A percentile compares a stretch with the other conserved stretches of the same genome.
Evolutionary conservation across 1,140 invertebrate species (phyloP).

Genomic region (Lepidurus couesii): DNA sequence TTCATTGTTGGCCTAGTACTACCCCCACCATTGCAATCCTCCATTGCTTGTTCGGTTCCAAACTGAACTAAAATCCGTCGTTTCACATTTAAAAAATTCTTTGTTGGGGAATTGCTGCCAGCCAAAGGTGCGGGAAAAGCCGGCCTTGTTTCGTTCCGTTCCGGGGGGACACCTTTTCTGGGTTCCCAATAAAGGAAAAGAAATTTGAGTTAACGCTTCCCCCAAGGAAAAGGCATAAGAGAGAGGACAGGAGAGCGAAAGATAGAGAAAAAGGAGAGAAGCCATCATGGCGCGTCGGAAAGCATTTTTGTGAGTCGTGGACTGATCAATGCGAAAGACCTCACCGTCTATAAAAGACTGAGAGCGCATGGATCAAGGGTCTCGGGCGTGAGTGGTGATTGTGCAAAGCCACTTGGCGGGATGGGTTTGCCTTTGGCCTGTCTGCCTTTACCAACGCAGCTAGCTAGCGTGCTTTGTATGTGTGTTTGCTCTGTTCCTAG

Average conservation of each 20-base stretch:
- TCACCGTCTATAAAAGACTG: conserved; percentile 19
- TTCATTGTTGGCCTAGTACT: too few species aligned
- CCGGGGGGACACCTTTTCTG: neutral
- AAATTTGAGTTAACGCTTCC: neutral
- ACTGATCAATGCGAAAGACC: conserved; percentile 21
- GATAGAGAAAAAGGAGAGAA: conserved; percentile 11
- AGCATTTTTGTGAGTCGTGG: conserved; percentile 5
- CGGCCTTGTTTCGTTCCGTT: conserved; percentile 3
- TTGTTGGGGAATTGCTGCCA: neutral
- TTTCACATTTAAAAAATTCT: too few species aligned
- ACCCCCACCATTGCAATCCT: too few species aligned
- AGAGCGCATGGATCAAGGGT: conserved; percentile 20
- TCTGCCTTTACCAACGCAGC: neutral
- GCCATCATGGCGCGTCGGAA: neutral
- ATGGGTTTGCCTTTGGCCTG: conserved; percentile 20
- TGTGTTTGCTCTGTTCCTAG: conserved; percentile 25
- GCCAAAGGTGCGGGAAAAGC: neutral
- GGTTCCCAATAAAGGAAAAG: neutral
- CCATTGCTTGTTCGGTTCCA: too few species aligned
- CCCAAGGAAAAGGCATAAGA: conserved; percentile 6
- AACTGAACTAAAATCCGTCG: too few species aligned
- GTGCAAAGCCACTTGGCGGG: conserved; percentile 20
- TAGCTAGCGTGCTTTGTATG: conserved; percentile 26
- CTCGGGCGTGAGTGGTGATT: conserved; percentile 17
- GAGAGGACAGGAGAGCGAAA: conserved; percentile 8